Conservation (phyloP, 2,888 invertebrate genomes). For the Apocheima hispidaria region DNA sequence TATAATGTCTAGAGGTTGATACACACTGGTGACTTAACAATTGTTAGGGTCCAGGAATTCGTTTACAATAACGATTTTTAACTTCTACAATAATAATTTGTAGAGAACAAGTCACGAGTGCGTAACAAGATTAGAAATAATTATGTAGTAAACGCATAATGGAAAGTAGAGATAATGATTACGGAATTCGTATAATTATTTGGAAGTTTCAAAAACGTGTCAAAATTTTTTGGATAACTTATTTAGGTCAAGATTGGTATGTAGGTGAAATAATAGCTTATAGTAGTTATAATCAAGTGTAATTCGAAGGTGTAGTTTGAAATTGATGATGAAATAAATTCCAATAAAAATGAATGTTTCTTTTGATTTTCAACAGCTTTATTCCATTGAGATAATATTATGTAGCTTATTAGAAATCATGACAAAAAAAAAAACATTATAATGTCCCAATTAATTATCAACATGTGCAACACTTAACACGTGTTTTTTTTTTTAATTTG, state of each 20-base stretch:
- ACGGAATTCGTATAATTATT: conserved; percentile 62
- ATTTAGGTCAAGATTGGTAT: conserved; percentile 71
- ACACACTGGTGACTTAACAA: conserved; percentile 56
- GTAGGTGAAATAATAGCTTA: conserved; percentile 84
- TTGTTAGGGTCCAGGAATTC: conserved; percentile 49
- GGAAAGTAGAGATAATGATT: conserved; percentile 68
- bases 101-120: conserved; percentile 32
- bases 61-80: conserved; percentile 46
- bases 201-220: conserved; percentile 79
- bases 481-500: no score
- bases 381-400: neutral
- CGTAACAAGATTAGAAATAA: conserved; percentile 44
- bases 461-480: no score
- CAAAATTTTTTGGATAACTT: conserved; percentile 73
- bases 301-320: conserved; percentile 86
- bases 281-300: conserved; percentile 84
- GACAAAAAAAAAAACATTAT: no score
- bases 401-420: neutral
- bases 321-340: conserved; percentile 83
- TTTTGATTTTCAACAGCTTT: conserved; percentile 30
- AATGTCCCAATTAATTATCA: no score
- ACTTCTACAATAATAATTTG: conserved; percentile 41
- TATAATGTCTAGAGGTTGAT: conserved; percentile 51
- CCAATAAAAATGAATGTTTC: conserved; percentile 57
- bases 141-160: conserved; percentile 75